A percentile compares a stretch with the other conserved stretches of the same genome.
phyloP scores from a whole-genome alignment of 2,113 vertebrate genomes.

The Macaca nemestrina region DNA sequence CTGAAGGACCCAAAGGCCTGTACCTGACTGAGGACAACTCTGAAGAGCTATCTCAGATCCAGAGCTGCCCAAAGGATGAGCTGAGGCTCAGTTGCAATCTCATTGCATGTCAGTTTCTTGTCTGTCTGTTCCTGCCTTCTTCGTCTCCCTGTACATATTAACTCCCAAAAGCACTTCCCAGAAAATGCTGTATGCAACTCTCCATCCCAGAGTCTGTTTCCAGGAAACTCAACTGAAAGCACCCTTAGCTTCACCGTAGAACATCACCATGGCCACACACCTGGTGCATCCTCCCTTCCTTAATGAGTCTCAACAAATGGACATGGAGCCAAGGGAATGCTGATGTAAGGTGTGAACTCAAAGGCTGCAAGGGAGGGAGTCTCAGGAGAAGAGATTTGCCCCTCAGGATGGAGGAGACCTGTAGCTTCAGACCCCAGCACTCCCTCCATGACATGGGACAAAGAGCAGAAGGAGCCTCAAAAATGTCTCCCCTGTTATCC shows the following conservation, averaged over 20 bases:
- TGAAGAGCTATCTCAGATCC: not conserved
- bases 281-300: constrained; percentile 11
- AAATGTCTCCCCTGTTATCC: not conserved
- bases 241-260: not conserved
- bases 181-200: not conserved
- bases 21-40: not conserved
- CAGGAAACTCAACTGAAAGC: not conserved
- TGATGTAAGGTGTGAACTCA: constrained; percentile 41
- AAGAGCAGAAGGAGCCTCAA: not conserved
- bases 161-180: not conserved
- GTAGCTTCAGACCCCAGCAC: not conserved
- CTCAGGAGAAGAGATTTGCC: not conserved
- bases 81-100: not conserved
- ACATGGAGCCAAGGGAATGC: not conserved
- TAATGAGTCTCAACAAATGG: constrained; percentile 58
- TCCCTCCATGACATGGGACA: not conserved
- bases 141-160: not conserved
- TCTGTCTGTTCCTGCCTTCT: not conserved
- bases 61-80: not conserved
- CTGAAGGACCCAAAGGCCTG: not conserved
- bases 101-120: not conserved
- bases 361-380: not conserved
- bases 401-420: not conserved
- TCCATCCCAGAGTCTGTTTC: not conserved
- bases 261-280: not conserved